Conservation (phyloP, 1,140 invertebrate genomes). For the Vanessa atalanta region DNA sequence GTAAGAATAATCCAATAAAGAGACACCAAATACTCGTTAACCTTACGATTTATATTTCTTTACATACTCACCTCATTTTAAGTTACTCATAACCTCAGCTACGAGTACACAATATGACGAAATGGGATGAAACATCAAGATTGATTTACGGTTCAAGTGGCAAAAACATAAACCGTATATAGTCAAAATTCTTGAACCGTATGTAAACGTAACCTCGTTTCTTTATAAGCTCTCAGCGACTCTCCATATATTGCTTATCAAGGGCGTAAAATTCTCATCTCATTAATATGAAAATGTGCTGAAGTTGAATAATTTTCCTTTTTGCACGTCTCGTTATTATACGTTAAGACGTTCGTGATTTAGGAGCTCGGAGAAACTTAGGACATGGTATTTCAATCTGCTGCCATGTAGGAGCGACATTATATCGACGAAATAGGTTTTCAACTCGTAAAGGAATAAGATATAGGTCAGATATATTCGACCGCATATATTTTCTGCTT, state of each 20-base stretch:
- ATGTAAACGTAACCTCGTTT: slow-evolving; percentile 62
- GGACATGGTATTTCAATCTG: background rate
- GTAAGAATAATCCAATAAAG: too few relatives aligned
- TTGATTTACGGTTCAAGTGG: slow-evolving; percentile 24
- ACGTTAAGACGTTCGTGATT: background rate
- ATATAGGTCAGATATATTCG: too few relatives aligned
- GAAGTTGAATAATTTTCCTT: slow-evolving; percentile 30
- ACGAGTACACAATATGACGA: slow-evolving; percentile 12
- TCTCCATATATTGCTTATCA: slow-evolving; percentile 55
- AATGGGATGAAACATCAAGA: slow-evolving; percentile 29
- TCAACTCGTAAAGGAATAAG: too few relatives aligned
- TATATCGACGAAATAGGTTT: too few relatives aligned
- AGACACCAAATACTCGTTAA: too few relatives aligned
- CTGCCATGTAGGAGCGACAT: too few relatives aligned
- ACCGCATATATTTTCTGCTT: too few relatives aligned
- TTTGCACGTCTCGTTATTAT: background rate
- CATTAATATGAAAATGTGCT: slow-evolving; percentile 40
- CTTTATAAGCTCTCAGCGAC: slow-evolving; percentile 57
- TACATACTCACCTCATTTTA: background rate
- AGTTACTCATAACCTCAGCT: slow-evolving; percentile 3
- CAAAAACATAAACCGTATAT: slow-evolving; percentile 48
- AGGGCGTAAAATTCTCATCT: slow-evolving; percentile 58
- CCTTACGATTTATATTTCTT: background rate
- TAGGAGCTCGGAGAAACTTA: background rate
- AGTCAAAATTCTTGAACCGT: slow-evolving; percentile 51